A percentile compares a stretch with the other conserved stretches of the same genome.
phyloP scores from a whole-genome alignment of 2,113 vertebrate genomes.

The Gymnocephalus cernua region DNA sequence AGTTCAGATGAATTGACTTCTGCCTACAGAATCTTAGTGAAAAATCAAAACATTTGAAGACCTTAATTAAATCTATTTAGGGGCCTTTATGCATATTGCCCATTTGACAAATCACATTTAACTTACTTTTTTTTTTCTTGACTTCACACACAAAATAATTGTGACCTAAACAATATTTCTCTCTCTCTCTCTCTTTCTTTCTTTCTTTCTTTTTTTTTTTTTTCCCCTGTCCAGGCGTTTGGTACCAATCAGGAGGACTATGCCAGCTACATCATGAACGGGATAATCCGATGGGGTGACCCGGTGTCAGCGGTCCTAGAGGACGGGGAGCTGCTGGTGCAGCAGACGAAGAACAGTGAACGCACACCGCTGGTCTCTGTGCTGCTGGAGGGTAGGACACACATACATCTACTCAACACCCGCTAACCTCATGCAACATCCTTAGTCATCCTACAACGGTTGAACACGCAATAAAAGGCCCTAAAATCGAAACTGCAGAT shows the following conservation, averaged over 20 bases:
- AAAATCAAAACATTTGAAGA: too few relatives aligned
- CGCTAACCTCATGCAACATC: neutral
- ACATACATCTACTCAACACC: neutral
- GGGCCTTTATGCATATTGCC: too few relatives aligned
- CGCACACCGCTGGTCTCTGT: slow-evolving; percentile 96
- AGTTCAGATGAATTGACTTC: too few relatives aligned
- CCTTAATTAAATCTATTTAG: too few relatives aligned
- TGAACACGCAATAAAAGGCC: neutral
- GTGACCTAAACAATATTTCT: too few relatives aligned
- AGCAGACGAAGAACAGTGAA: slow-evolving; percentile 97
- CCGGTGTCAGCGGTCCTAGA: slow-evolving; percentile 91
- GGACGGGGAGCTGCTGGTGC: slow-evolving; percentile 94
- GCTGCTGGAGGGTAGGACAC: slow-evolving; percentile 90
- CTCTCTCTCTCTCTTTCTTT: neutral
- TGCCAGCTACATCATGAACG: slow-evolving; percentile 97
- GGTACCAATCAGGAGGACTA: slow-evolving; percentile 98
- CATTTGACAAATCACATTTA: neutral
- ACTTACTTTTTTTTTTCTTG: neutral
- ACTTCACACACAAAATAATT: neutral
- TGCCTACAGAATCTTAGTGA: too few relatives aligned
- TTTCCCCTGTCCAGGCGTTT: slow-evolving; percentile 86
- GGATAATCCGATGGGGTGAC: slow-evolving; percentile 95
- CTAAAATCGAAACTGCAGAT: neutral
- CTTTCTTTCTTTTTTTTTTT: neutral
- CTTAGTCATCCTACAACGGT: neutral